Evolutionary conservation across 35 echinoderm and acorn worm genomes (phyloP).

Genomic region (Ptychodera flava): DNA sequence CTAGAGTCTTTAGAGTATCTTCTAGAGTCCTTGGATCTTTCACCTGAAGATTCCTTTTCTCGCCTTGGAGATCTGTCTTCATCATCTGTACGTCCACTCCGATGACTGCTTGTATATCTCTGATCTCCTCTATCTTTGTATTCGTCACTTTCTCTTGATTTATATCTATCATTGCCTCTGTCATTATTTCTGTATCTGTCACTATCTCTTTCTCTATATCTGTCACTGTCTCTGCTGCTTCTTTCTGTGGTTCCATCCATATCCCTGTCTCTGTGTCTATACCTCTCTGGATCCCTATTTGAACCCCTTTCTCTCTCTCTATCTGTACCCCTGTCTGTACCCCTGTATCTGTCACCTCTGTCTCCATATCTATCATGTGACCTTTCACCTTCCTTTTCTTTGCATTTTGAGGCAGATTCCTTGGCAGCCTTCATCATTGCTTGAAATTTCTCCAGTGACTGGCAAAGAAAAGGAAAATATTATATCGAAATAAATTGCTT

Average conservation of each 20-base stretch:
- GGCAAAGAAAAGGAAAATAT: conserved; percentile 5
- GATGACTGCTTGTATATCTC: not conserved
- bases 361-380: conserved; percentile 7
- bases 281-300: conserved; percentile 23
- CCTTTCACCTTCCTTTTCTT: conserved; percentile 25
- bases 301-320: conserved; percentile 18
- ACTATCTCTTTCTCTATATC: not conserved
- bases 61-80: not conserved
- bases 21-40: not conserved
- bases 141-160: conserved; percentile 24
- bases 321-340: conserved; percentile 19
- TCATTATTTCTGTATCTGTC: not conserved
- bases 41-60: not conserved
- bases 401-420: conserved; percentile 17
- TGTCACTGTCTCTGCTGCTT: conserved; percentile 20
- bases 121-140: not conserved
- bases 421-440: conserved; percentile 65
- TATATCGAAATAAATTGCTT: not conserved
- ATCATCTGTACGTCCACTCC: not conserved
- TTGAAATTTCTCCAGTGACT: conserved; percentile 83
- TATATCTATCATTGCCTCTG: conserved; percentile 5
- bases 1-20: not conserved
- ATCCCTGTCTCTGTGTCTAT: conserved; percentile 29
- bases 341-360: conserved; percentile 34
- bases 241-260: not conserved